These are phyloP conservation scores for Mastomys coucha DNA, from an alignment of 2,113 vertebrate genomes.

Conservation along the genomic window DNA sequence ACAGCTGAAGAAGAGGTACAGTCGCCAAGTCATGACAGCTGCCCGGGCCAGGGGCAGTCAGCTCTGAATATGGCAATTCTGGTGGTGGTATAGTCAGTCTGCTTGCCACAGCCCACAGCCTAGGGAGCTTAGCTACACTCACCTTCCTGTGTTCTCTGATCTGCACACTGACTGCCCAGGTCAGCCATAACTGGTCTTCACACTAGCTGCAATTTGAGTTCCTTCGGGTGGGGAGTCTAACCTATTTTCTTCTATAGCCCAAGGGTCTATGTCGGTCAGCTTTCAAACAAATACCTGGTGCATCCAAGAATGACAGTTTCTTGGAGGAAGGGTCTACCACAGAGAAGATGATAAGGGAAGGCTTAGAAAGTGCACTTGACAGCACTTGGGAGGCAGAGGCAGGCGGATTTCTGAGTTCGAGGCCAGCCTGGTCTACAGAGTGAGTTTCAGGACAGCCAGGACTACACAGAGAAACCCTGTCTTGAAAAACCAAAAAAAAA, in stretches of 20 bases:
- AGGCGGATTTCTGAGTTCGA: too few relatives aligned
- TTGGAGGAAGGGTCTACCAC: not conserved
- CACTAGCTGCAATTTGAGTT: not conserved
- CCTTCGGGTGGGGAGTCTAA: not conserved
- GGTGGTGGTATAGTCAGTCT: not conserved
- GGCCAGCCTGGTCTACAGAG: too few relatives aligned
- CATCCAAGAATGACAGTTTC: not conserved
- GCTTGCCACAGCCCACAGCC: not conserved
- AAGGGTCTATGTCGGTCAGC: not conserved
- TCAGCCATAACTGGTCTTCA: not conserved
- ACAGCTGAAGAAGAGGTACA: not conserved
- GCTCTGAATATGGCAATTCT: too few relatives aligned
- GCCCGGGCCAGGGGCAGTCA: fast-evolving
- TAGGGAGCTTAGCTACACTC: not conserved
- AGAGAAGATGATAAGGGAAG: not conserved
- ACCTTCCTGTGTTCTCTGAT: not conserved
- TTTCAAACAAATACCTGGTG: not conserved
- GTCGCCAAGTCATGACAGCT: not conserved
- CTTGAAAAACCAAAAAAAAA: too few relatives aligned
- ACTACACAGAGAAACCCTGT: too few relatives aligned
- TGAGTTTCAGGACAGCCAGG: too few relatives aligned
- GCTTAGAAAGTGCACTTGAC: not conserved
- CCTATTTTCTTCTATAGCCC: not conserved
- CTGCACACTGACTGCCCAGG: not conserved
- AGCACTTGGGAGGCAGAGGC: too few relatives aligned